phyloP scores from a whole-genome alignment of 2,888 invertebrate species.

The Metopia argyrocephala region DNA sequence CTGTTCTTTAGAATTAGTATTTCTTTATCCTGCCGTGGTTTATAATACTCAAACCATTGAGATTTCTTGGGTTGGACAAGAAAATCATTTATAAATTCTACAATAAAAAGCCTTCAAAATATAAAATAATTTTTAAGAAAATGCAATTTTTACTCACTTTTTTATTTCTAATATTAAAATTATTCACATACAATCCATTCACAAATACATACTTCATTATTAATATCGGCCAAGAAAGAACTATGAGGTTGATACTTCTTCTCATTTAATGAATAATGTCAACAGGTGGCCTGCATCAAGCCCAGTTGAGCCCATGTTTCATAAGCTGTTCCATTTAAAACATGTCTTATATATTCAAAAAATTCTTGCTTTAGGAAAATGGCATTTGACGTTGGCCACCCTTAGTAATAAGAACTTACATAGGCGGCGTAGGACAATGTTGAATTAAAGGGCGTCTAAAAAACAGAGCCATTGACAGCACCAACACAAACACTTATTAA shows the following conservation, averaged over 20 bases:
- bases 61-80: slow-evolving; percentile 95
- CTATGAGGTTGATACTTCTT: slow-evolving; percentile 86
- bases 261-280: slow-evolving; percentile 97
- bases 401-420: slow-evolving; percentile 92
- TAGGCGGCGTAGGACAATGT: slow-evolving; percentile 90
- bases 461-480: not conserved
- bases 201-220: slow-evolving; percentile 89
- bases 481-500: not conserved
- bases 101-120: slow-evolving; percentile 87
- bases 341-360: slow-evolving; percentile 89
- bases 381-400: slow-evolving; percentile 99
- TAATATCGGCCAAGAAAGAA: slow-evolving; percentile 95
- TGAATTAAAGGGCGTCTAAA: slow-evolving; percentile 94
- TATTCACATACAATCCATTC: slow-evolving; percentile 86
- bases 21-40: slow-evolving; percentile 87
- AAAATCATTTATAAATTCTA: slow-evolving; percentile 92
- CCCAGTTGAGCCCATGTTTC: slow-evolving; percentile 84
- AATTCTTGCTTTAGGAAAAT: slow-evolving; percentile 82
- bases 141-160: too few relatives aligned
- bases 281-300: slow-evolving; percentile 96
- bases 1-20: slow-evolving; percentile 86
- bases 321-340: slow-evolving; percentile 93
- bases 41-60: slow-evolving; percentile 98
- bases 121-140: too few relatives aligned
- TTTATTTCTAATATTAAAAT: slow-evolving; percentile 81